Conservation (phyloP, 2,888 invertebrate genomes). For the Julus scandinavius region DNA sequence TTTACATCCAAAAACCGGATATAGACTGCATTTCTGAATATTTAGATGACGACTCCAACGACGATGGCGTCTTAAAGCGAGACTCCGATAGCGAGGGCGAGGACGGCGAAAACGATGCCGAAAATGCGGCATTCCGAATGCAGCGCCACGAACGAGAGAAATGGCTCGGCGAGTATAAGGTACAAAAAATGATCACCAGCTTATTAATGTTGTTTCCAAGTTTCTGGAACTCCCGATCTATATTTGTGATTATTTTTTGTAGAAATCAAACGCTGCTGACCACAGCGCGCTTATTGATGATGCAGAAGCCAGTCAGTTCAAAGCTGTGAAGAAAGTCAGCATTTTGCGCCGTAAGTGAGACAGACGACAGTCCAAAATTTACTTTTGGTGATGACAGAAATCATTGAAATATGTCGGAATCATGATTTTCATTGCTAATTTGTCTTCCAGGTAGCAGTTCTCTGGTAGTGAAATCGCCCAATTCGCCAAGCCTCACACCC, state of each 20-base stretch:
- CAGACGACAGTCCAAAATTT: background rate
- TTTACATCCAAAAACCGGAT: no score
- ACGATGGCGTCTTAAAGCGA: constrained; percentile 58
- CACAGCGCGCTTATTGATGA: background rate
- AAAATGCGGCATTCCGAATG: constrained; percentile 82
- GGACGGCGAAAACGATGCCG: constrained; percentile 76
- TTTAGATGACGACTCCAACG: constrained; percentile 54
- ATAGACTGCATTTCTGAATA: background rate
- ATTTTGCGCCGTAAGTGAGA: constrained; percentile 1
- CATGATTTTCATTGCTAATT: no score
- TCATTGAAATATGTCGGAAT: no score
- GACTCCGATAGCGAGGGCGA: constrained; percentile 67
- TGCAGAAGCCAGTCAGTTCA: constrained; percentile 14
- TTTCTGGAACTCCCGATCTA: background rate
- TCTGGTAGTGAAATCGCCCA: background rate
- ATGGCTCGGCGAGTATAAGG: constrained; percentile 73
- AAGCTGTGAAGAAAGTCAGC: constrained; percentile 17
- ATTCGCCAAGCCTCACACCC: background rate
- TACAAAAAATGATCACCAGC: constrained; percentile 50
- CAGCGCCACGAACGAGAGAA: constrained; percentile 83
- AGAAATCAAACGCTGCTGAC: background rate
- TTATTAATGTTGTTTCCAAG: no score
- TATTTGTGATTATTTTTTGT: background rate
- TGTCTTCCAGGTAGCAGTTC: background rate
- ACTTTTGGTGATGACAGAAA: background rate